Evolutionary conservation across 2,797 vertebrate genomes (phyloP), one percentile per base, ranked within the genome.

Genomic region (Sorex maritimensis): DNA sequence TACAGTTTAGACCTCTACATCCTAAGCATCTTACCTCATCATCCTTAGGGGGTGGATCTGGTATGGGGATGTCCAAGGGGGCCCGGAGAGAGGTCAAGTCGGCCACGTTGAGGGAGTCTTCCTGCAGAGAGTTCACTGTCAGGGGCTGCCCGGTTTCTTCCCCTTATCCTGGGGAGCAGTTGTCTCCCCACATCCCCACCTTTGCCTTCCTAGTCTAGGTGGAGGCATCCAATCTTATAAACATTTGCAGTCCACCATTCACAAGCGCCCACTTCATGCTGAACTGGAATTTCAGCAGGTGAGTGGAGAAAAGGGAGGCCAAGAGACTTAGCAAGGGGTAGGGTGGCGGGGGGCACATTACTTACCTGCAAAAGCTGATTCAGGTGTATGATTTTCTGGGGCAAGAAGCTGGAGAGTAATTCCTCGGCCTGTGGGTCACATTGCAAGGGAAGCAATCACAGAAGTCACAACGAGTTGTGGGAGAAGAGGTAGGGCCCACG

Each of bases 31-130:
- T 98, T 87, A 99, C 99, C 98, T 99, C 99, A 1, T 99, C 98
- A 2, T 98, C 97, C 77, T 98, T 95, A 0, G 99, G 98, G 0
- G 99, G 99, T 0, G 99, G 99, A 55, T 99, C 99, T 1, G 99
- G 99, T n/a, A 99, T 98, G 61, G 99, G 99, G 96, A 99, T 99
- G 73, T 99, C 99, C 96, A 99, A 96, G 0, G 98, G 98, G 5
- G 98, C 98, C 28, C 97, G 98, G 8, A 99, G 98, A 0, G 98
- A 97, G 0, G 98, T 96, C 84, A 98, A 94, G 96, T 99, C 98
- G 26, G 97, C 94, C 93, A 99, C 86, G 38, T 97, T 98, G 92
- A 99, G 89, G 7, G 94, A 97, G 0, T 98, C 98, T 28, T 98
- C 98, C 99, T 99, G 96, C 61, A 87, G 52, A 95, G 90, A 96